Evolutionary conservation across 2,888 invertebrate species (phyloP).

Genomic region (Melanophora roralis): DNA sequence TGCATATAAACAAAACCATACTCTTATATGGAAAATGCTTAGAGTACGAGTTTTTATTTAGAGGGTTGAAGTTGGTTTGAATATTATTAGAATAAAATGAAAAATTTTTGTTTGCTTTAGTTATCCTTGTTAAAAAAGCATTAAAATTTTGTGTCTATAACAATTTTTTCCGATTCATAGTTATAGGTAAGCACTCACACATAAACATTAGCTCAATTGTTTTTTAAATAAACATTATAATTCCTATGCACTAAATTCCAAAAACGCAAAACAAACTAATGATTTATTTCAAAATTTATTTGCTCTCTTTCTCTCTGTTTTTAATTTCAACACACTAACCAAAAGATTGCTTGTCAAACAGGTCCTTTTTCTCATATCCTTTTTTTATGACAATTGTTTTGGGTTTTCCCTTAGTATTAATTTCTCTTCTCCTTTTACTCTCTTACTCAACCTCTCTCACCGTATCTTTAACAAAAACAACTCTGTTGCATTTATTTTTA

Average conservation of each 20-base stretch:
- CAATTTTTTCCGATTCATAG: constrained; percentile 61
- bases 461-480: not conserved
- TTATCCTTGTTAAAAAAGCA: constrained; percentile 36
- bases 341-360: constrained; percentile 24
- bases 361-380: constrained; percentile 28
- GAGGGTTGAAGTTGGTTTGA: constrained; percentile 8
- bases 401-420: not conserved
- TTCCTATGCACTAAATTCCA: constrained; percentile 63
- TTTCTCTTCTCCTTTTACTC: not conserved
- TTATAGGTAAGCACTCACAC: not conserved
- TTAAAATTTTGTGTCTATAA: constrained; percentile 64
- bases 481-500: constrained; percentile 37
- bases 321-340: not conserved
- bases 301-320: constrained; percentile 6
- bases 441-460: not conserved
- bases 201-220: not conserved
- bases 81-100: not conserved
- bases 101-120: constrained; percentile 6
- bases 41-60: constrained; percentile 13
- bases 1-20: constrained; percentile 4
- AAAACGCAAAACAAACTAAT: constrained; percentile 46
- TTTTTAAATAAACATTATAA: constrained; percentile 54
- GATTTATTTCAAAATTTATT: constrained; percentile 38
- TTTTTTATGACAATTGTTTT: not conserved
- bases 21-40: not conserved